Conservation (phyloP, 2,888 invertebrate genomes). For the Sisyra terminalis region DNA sequence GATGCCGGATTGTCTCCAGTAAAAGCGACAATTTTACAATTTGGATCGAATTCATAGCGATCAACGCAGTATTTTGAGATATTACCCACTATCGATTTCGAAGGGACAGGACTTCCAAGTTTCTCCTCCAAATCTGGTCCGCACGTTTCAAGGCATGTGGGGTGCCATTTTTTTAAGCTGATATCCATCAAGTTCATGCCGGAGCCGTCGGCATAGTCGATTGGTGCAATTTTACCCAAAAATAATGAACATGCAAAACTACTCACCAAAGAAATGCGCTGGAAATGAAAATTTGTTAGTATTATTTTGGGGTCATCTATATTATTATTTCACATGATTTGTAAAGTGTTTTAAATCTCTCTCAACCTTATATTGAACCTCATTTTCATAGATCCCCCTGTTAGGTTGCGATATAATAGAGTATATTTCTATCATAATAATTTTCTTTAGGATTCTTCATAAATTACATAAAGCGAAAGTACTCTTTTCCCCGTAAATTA, state of each 20-base stretch:
- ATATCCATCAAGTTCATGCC: constrained; percentile 94
- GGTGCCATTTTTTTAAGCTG: constrained; percentile 56
- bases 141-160: constrained; percentile 55
- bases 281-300: constrained; percentile 24
- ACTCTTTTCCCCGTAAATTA: too few species aligned
- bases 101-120: constrained; percentile 57
- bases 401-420: too few species aligned
- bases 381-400: too few species aligned
- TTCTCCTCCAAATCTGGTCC: constrained; percentile 57
- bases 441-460: too few species aligned
- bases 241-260: constrained; percentile 84
- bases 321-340: too few species aligned
- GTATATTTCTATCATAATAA: too few species aligned
- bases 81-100: constrained; percentile 50
- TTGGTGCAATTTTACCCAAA: constrained; percentile 72
- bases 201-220: constrained; percentile 84
- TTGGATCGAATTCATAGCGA: constrained; percentile 65
- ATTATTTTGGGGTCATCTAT: too few species aligned
- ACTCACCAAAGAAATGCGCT: constrained; percentile 84
- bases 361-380: too few species aligned
- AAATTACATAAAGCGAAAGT: too few species aligned
- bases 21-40: constrained; percentile 72
- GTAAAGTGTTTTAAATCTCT: too few species aligned
- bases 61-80: constrained; percentile 69
- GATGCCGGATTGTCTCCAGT: constrained; percentile 93